Base-by-base conservation (phyloP, 2,888 invertebrate species). In the Seladonia tumulorum region DNA sequence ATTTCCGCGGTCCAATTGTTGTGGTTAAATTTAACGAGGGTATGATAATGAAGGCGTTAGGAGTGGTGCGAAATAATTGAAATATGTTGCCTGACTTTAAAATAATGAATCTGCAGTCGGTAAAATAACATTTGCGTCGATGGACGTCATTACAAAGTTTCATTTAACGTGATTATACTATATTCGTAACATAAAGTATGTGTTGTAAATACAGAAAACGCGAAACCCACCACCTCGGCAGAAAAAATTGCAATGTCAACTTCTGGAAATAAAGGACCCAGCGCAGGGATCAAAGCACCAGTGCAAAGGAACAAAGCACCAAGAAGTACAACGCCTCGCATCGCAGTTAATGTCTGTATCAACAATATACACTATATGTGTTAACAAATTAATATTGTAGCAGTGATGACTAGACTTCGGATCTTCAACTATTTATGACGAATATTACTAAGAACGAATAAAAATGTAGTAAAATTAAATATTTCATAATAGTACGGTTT, bases 291-390 rank as follows among this genome's bases (percentile, higher is more conserved):
- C 14, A 63, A 18, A 63, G 29, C 63, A 63, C 29, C 29, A 8
- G 1, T 16, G 14, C 71, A 25, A 4, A 88, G 39, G 39, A 89
- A 45, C 42, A 88, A 14, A 80, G 79, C 72, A 45, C 66, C 83
- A 16, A 45, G 57, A 14, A 79, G 18, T 35, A 80, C 81, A 39
- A 66, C 68, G 4, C 78, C 70, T 18, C 88, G 90, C 39, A 76
- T 35, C 53, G 53, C 66, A 35, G 53, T 25, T 66, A 82, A 82
- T 39, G 90, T 90, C 79, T 49, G 88, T 90, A 80, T 75, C 25
- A 5, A 47, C 18, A 45, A 39, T 22, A 35, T 72, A 14, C 14
- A n/a, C 5, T 5, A 22, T 16, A 29, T 66, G 10, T 35, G 8
- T 60, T 68, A 22, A 2, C 12, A 5, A 68, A 35, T n/a, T 42